These are phyloP conservation scores for Drosophila paracracens DNA, from an alignment of 2,888 invertebrate species.

Conservation along the genomic window DNA sequence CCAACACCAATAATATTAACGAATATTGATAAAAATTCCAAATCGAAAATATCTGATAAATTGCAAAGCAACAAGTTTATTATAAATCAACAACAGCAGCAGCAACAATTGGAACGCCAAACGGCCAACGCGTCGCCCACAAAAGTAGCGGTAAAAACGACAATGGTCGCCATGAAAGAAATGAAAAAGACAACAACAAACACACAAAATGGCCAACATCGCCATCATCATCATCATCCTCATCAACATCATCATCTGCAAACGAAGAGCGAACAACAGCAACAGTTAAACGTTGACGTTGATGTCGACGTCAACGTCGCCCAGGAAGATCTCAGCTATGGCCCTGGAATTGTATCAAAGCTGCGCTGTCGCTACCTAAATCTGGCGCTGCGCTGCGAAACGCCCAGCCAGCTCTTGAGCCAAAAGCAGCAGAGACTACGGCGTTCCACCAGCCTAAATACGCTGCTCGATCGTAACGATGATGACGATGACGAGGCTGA, in stretches of 20 bases:
- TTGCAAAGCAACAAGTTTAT: slow-evolving; percentile 83
- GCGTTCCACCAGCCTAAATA: slow-evolving; percentile 93
- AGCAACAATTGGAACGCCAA: slow-evolving; percentile 50
- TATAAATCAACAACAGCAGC: slow-evolving; percentile 75
- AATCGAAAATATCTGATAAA: slow-evolving; percentile 81
- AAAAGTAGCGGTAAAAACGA: slow-evolving; percentile 80
- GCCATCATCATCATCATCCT: slow-evolving; percentile 69
- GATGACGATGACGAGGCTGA: slow-evolving; percentile 76
- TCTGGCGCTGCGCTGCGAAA: slow-evolving; percentile 91
- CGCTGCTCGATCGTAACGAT: slow-evolving; percentile 90
- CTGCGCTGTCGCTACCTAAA: slow-evolving; percentile 94
- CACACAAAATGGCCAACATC: slow-evolving; percentile 79
- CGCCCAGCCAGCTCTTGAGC: slow-evolving; percentile 87
- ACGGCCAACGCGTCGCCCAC: slow-evolving; percentile 56
- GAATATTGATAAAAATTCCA: slow-evolving; percentile 55
- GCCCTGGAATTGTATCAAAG: slow-evolving; percentile 95
- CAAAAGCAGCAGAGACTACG: slow-evolving; percentile 87
- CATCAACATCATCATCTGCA: slow-evolving; percentile 42
- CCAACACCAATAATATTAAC: slow-evolving; percentile 31
- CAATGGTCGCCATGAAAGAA: slow-evolving; percentile 86
- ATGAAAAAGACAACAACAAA: slow-evolving; percentile 83
- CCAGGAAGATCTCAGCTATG: slow-evolving; percentile 93
- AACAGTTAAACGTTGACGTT: slow-evolving; percentile 34
- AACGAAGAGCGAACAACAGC: slow-evolving; percentile 16
- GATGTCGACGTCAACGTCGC: slow-evolving; percentile 29